Conservation (phyloP, 2,888 invertebrate genomes). For the Heliothis peltigera region DNA sequence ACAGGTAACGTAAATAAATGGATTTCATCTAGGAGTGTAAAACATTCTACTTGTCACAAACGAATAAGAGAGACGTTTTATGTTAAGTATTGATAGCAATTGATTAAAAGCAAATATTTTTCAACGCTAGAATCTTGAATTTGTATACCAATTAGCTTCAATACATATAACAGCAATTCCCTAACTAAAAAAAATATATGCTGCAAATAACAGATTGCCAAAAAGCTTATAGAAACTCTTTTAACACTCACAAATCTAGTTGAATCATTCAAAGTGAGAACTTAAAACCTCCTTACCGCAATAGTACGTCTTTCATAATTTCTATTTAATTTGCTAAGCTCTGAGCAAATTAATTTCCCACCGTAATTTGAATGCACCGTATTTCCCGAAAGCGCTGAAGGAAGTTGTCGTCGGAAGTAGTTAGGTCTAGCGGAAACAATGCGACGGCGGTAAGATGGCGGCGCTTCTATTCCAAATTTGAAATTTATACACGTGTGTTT, state of each 20-base stretch:
- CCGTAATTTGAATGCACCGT: conserved; percentile 42
- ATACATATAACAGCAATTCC: too few species aligned
- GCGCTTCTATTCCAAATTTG: conserved; percentile 65
- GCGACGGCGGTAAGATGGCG: conserved; percentile 69
- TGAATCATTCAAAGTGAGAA: conserved; percentile 15
- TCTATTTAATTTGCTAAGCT: conserved; percentile 38
- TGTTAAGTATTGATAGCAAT: neutral
- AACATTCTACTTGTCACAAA: neutral
- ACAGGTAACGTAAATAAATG: conserved; percentile 25
- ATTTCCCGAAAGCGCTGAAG: conserved; percentile 63
- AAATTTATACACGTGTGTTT: conserved; percentile 65
- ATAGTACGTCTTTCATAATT: conserved; percentile 36
- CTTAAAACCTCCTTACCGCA: conserved; percentile 19
- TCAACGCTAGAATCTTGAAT: too few species aligned
- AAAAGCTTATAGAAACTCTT: neutral
- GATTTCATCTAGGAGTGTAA: conserved; percentile 31
- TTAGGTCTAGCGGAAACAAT: conserved; percentile 71
- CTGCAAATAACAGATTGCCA: too few species aligned
- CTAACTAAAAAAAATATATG: too few species aligned
- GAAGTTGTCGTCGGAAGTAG: conserved; percentile 75
- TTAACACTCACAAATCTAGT: conserved; percentile 16
- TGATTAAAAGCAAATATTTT: neutral
- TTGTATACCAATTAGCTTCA: too few species aligned
- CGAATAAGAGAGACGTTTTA: too few species aligned
- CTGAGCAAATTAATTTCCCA: conserved; percentile 47